Evolutionary conservation across 2,113 vertebrate genomes (phyloP), one percentile per base, ranked within the genome.

Genomic region (Malurus cyaneus): DNA sequence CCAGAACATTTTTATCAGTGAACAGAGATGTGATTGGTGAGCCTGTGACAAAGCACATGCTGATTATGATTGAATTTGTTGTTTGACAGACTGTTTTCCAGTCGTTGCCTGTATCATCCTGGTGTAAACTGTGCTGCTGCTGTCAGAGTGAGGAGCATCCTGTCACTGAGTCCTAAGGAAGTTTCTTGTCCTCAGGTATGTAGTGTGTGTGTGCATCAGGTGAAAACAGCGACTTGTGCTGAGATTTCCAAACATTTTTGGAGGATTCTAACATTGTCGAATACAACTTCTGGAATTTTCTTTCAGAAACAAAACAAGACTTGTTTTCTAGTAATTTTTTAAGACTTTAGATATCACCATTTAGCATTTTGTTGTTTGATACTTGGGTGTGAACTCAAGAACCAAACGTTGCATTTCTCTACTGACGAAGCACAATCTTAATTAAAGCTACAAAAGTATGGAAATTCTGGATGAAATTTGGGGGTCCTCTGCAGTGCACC

Each of bases 381-480:
- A 28, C 8, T 70, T n/a, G 46, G 41, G 41, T 1, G 5, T 59
- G 62, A 60, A 72, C 36, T 39, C 49, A 77, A 57, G 28, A 46
- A 36, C 23, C 85, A 73, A 89, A 72, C 2, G 23, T 81, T 41
- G 8, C 41, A 12, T 62, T 90, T 94, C 46, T 90, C 52, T 80
- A 39, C 31, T 56, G 44, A 66, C 42, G 29, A 77, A 70, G 26
- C 13, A 39, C 39, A 80, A 54, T 80, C 82, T 88, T 92, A 95
- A 95, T 88, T 88, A 90, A 80, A 50, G 88, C 71, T 84, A 47
- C 21, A 56, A 80, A 85, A 65, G 32, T n/a, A 46, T 82, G 41
- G 49, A 57, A 69, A 83, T 83, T 77, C n/a, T 86, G 64, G 18
- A 54, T 90, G 73, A 85, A 88, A 86, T 41, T 32, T 50, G 71